Evolutionary conservation across 2,113 vertebrate genomes (phyloP), one percentile per base, ranked within the genome.

Genomic region (Mionectes macconnelli): DNA sequence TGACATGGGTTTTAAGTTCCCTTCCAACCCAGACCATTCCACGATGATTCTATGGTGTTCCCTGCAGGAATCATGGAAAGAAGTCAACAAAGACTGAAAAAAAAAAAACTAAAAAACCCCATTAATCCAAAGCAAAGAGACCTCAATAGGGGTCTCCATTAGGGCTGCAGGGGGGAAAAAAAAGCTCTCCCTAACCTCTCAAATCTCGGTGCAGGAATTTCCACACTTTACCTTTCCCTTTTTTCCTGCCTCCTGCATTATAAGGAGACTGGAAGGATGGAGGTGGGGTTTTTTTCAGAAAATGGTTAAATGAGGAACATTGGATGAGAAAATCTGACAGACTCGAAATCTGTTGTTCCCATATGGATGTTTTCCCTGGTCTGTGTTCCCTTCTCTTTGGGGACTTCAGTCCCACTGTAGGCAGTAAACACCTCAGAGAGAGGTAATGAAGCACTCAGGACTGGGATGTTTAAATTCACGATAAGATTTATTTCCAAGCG

Each of bases 401-500:
- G 95, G 93, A 84, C 55, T 87, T 91, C 33, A 39, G 68, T 92
- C 83, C 55, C 68, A 4, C 10, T 77, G 39, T 40, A 93, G 72
- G 80, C 83, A 92, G 64, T 78, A 88, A 96, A 95, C 85, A 90
- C 85, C 94, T 94, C 94, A 56, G 27, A 84, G 84, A 86, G 0
- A 39, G 49, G 76, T 67, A 89, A 93, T 84, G 93, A 89, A 94
- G 64, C 5, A 5, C 56, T 94, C 86, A 92, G 93, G 86, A 68
- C 39, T 14, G 35, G 35, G 68, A 78, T 80, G 60, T 74, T 94
- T 92, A 77, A 93, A 64, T 78, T 73, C 22, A 0, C n/a, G 60
- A 20, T 35, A 81, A 84, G 64, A 95, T 89, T 81, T 81, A 86
- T 94, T 90, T 96, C 73, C 76, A 78, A 88, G 62, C 28, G 40